Base-by-base conservation (phyloP, 2,113 vertebrate species). In the Anser cygnoides region DNA sequence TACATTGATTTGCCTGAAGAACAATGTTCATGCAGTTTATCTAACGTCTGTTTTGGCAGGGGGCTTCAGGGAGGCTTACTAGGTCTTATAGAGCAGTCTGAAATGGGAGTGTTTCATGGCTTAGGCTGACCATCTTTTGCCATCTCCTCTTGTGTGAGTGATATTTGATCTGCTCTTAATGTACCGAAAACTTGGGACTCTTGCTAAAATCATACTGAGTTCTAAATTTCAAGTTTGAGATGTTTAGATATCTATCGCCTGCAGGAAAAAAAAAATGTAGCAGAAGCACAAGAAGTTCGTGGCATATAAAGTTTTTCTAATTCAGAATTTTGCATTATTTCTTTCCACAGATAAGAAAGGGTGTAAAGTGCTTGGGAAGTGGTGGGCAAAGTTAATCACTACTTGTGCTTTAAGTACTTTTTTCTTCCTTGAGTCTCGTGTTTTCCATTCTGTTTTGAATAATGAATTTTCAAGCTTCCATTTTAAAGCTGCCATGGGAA, bases 391-490 rank as follows among this genome's bases (percentile, higher is more conserved):
- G 89, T 31, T 76, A 75, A 66, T 82, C 23, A 57, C n/a, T 67
- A 10, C 93, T 95, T 70, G 31, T 25, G 22, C 84, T 41, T 63
- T 49, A 59, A 74, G 16, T 66, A 57, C 12, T 85, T 70, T 91
- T 46, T 93, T 89, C 96, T 84, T 76, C 71, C 82, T 95, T 95
- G 95, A 93, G 94, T 95, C 83, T 95, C 46, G 25, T 91, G 35
- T 72, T 94, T 96, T 86, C 74, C 72, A 1, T 94, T 92, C 70
- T 49, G 79, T 89, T 94, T 52, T 73, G 71, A 95, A 50, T 75
- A 80, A 80, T 75, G 35, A 44, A 73, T 31, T 46, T 35, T 49
- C 59, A 44, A 11, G 57, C 63, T 63, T 67, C 52, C 4, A 11
- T 63, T 63, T 49, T 90, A 61, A 84, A n/a, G 29, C 81, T 55